These are phyloP conservation scores for Haliclona indistincta DNA, from an alignment of 37 sponge, comb jelly and placozoan species.

Conservation along the genomic window DNA sequence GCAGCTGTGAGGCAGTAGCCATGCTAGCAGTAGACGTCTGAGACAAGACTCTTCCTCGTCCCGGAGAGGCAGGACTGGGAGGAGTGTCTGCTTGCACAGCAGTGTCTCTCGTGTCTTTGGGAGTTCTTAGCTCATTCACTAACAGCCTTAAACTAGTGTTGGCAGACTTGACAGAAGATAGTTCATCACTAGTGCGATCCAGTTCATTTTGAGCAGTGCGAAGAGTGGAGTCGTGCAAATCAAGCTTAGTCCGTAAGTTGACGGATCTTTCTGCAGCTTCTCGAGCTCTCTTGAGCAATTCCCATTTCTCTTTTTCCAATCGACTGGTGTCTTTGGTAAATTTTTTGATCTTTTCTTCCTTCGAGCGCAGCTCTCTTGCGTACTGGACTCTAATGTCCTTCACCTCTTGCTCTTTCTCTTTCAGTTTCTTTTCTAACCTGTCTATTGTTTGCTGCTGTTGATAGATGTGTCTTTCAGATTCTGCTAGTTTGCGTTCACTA, in stretches of 20 bases:
- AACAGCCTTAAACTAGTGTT: conserved; percentile 55
- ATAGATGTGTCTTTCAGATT: too few relatives aligned
- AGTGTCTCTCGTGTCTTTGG: conserved; percentile 8
- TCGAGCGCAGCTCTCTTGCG: conserved; percentile 26
- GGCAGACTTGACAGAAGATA: conserved; percentile 59
- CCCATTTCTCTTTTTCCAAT: conserved; percentile 90
- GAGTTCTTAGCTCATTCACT: conserved; percentile 28
- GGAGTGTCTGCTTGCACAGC: conserved; percentile 26
- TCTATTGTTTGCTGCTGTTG: neutral
- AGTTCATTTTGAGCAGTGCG: conserved; percentile 27
- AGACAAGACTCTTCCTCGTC: too few relatives aligned
- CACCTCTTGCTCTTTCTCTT: conserved; percentile 45
- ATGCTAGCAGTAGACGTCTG: too few relatives aligned
- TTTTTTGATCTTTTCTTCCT: conserved; percentile 57
- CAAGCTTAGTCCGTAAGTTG: conserved; percentile 52
- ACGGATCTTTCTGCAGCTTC: conserved; percentile 73
- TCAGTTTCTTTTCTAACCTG: conserved; percentile 5
- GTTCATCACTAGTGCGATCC: conserved; percentile 43
- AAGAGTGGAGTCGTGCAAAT: conserved; percentile 33
- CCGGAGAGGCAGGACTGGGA: too few relatives aligned
- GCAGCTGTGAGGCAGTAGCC: too few relatives aligned
- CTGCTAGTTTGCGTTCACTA: too few relatives aligned
- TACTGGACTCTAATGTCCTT: neutral
- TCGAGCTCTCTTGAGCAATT: conserved; percentile 76
- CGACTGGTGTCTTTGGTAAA: conserved; percentile 44